A percentile compares a stretch with the other conserved stretches of the same genome.
phyloP scores from a whole-genome alignment of 2,797 vertebrate species.

The Balearica regulorum region DNA sequence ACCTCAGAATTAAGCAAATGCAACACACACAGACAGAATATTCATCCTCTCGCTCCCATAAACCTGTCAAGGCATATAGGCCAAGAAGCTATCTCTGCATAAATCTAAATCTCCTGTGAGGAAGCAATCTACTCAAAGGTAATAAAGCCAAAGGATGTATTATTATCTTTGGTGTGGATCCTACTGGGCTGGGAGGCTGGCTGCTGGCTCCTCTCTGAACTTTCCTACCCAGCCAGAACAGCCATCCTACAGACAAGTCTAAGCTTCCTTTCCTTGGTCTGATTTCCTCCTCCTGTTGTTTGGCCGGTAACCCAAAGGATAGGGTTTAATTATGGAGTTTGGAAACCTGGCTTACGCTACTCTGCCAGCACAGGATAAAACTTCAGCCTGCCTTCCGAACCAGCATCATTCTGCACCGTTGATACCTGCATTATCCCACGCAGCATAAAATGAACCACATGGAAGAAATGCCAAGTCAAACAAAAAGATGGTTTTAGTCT shows the following conservation, averaged over 20 bases:
- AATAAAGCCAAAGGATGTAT: constrained; percentile 60
- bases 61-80: constrained; percentile 58
- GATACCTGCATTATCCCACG: constrained; percentile 23
- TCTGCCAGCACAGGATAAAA: constrained; percentile 44
- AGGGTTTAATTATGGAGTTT: constrained; percentile 45
- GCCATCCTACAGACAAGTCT: constrained; percentile 47
- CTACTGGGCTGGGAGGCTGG: constrained; percentile 54
- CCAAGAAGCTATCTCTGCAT: constrained; percentile 55
- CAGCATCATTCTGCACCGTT: background rate
- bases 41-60: constrained; percentile 54
- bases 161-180: constrained; percentile 67
- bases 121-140: constrained; percentile 62
- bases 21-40: constrained; percentile 15
- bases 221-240: constrained; percentile 54
- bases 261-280: constrained; percentile 49
- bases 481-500: background rate
- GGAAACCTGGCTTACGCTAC: background rate
- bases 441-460: background rate
- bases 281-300: constrained; percentile 46
- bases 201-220: constrained; percentile 56
- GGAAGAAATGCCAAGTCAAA: constrained; percentile 32
- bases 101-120: constrained; percentile 59
- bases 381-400: background rate
- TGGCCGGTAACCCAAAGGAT: constrained; percentile 50
- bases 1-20: constrained; percentile 55